A percentile compares a stretch with the other conserved stretches of the same genome.
phyloP scores from a whole-genome alignment of 2,888 invertebrate genomes.

The Bedellia somnulentella region DNA sequence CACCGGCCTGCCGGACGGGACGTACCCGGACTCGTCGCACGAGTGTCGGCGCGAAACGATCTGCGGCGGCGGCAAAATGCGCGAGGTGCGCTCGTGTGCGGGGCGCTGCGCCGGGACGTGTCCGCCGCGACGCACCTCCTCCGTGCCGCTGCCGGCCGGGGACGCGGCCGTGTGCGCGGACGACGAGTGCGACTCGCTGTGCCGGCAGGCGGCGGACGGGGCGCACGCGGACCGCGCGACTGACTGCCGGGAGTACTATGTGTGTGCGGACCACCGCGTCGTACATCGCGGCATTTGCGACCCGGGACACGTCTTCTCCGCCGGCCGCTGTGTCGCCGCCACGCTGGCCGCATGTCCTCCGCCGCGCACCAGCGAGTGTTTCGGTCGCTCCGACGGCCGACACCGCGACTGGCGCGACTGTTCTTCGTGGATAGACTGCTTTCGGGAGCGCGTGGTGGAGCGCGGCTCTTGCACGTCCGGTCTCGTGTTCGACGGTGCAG shows the following conservation, averaged over 20 bases:
- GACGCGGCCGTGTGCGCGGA: constrained; percentile 53
- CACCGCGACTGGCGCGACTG: constrained; percentile 52
- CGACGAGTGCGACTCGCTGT: constrained; percentile 48
- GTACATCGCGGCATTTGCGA: constrained; percentile 59
- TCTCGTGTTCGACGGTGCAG: constrained; percentile 49
- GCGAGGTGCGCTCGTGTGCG: constrained; percentile 31
- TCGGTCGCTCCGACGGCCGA: constrained; percentile 39
- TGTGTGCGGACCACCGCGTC: constrained; percentile 53
- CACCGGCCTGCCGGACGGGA: constrained; percentile 57
- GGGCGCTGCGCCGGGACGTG: constrained; percentile 24
- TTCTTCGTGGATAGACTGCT: constrained; percentile 50
- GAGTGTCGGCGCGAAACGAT: constrained; percentile 52
- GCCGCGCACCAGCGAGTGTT: constrained; percentile 43
- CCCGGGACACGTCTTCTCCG: constrained; percentile 49
- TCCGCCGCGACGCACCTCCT: constrained; percentile 37
- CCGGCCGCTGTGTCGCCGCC: constrained; percentile 50
- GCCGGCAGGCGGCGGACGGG: constrained; percentile 52
- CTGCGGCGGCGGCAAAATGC: constrained; percentile 49
- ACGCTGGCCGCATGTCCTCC: constrained; percentile 40
- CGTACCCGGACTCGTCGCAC: constrained; percentile 60
- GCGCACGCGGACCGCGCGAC: constrained; percentile 58
- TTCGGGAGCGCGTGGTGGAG: constrained; percentile 36
- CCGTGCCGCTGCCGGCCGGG: constrained; percentile 49
- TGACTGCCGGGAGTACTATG: constrained; percentile 61
- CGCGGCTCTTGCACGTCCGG: constrained; percentile 47